Evolutionary conservation across 2,888 invertebrate species (phyloP).

Genomic region (Muscina levida): DNA sequence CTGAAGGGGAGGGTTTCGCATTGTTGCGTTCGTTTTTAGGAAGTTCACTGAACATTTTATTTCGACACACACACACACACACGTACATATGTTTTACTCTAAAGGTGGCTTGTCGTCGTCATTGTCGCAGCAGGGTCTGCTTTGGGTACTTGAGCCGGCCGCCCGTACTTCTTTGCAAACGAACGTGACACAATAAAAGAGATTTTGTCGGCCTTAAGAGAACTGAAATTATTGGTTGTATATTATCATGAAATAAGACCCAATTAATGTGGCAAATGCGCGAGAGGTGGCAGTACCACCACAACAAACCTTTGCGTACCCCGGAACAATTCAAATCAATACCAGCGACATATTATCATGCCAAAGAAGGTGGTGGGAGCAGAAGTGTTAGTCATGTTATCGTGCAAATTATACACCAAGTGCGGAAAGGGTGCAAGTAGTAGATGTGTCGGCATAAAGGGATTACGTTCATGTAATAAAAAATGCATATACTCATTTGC

Average conservation of each 20-base stretch:
- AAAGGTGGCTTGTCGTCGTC: not conserved
- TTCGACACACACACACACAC: too few relatives aligned
- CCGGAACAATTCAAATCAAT: constrained; percentile 19
- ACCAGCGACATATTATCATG: constrained; percentile 6
- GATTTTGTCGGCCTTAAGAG: constrained; percentile 31
- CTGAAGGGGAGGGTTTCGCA: not conserved
- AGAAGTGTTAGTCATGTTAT: not conserved
- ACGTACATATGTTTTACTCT: too few relatives aligned
- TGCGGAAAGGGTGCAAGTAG: not conserved
- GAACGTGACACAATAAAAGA: constrained; percentile 43
- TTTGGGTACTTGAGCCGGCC: not conserved
- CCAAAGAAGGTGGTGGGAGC: constrained; percentile 25
- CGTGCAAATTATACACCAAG: not conserved
- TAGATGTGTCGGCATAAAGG: constrained; percentile 23
- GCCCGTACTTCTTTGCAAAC: not conserved
- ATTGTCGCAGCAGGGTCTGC: not conserved
- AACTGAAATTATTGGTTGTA: constrained; percentile 33
- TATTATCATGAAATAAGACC: constrained; percentile 31
- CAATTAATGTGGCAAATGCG: constrained; percentile 24
- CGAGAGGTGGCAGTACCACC: too few relatives aligned
- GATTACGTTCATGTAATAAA: constrained; percentile 22
- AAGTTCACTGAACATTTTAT: constrained; percentile 14
- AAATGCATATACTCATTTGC: constrained; percentile 39
- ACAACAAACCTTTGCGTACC: too few relatives aligned
- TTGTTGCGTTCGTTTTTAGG: constrained; percentile 21